Conservation (phyloP, 2,113 vertebrate species). For the Aix galericulata region DNA sequence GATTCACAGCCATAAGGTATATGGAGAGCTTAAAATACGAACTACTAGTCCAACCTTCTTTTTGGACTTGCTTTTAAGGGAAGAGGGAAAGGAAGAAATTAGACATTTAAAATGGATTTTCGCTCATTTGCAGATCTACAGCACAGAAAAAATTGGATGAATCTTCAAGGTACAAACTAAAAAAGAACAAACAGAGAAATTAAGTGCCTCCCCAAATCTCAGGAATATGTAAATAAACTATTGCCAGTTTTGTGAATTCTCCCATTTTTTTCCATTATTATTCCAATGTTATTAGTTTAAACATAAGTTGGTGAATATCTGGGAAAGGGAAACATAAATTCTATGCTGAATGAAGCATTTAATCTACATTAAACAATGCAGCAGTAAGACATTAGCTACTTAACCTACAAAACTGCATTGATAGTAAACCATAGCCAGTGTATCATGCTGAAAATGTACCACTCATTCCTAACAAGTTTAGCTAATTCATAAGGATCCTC, state of each 20-base stretch:
- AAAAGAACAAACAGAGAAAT: neutral
- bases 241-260: neutral
- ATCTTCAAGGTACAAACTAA: neutral
- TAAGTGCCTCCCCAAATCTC: neutral
- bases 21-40: neutral
- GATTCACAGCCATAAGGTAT: neutral
- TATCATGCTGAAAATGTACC: neutral
- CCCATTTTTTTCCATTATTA: neutral
- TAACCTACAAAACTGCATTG: neutral
- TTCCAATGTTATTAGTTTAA: neutral
- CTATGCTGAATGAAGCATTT: neutral
- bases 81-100: neutral
- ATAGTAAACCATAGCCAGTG: neutral
- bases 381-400: neutral
- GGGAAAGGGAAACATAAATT: neutral
- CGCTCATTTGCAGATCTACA: conserved; percentile 2
- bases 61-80: neutral
- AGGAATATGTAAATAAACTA: neutral
- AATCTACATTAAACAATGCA: neutral
- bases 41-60: neutral
- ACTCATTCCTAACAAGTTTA: neutral
- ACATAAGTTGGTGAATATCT: neutral
- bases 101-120: conserved; percentile 36
- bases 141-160: neutral
- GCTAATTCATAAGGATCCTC: neutral